These are phyloP conservation scores for Triplophysa tibetana DNA, from an alignment of 2,113 vertebrate species.

Conservation along the genomic window DNA sequence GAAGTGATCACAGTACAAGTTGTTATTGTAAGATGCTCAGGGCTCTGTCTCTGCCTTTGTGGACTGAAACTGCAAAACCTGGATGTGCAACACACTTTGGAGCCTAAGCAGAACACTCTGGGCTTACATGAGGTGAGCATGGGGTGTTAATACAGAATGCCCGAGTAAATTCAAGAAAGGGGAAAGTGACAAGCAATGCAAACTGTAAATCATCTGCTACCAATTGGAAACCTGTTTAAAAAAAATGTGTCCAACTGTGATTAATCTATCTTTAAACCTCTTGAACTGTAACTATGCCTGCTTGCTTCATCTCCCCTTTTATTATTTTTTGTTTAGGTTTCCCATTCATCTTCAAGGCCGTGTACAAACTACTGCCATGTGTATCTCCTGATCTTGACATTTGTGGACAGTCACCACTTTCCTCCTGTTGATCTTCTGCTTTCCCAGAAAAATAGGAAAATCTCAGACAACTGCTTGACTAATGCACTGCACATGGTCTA, in stretches of 20 bases:
- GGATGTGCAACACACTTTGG: background rate
- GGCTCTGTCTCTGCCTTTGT: background rate
- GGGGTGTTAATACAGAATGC: background rate
- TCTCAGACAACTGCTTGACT: conserved; percentile 65
- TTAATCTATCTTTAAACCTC: background rate
- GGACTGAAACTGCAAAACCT: conserved; percentile 15
- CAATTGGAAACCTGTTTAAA: background rate
- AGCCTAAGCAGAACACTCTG: background rate
- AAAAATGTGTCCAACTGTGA: background rate
- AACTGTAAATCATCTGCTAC: background rate
- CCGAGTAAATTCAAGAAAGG: background rate
- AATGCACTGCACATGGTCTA: conserved; percentile 54
- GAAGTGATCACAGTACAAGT: conserved; percentile 4
- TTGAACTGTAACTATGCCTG: background rate
- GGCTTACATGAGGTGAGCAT: conserved; percentile 43
- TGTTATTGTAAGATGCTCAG: background rate
- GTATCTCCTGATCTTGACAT: conserved; percentile 67
- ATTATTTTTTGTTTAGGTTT: conserved; percentile 59
- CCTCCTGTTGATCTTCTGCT: conserved; percentile 54
- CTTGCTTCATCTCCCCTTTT: background rate
- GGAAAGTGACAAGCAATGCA: background rate
- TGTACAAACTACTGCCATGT: conserved; percentile 65
- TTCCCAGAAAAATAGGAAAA: conserved; percentile 58
- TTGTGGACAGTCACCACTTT: conserved; percentile 64
- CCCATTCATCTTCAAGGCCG: conserved; percentile 64